Evolutionary conservation across 2,797 vertebrate genomes (phyloP).

Genomic region (Mastacembelus armatus): DNA sequence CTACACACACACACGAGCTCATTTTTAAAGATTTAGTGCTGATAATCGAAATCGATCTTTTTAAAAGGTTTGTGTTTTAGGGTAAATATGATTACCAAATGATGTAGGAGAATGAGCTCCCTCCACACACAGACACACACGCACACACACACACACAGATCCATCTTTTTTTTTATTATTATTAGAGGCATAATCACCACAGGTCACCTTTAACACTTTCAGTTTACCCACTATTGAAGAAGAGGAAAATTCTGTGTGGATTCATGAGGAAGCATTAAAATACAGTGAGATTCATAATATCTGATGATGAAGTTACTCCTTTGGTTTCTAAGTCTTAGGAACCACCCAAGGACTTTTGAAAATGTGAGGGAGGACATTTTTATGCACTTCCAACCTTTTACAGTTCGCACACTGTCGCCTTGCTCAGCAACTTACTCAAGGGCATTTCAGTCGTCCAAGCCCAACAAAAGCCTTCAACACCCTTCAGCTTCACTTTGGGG

Average conservation of each 20-base stretch:
- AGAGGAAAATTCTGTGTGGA: background rate
- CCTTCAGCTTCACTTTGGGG: constrained; percentile 15
- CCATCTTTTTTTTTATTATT: background rate
- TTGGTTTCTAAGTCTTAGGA: background rate
- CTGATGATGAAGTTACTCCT: constrained; percentile 14
- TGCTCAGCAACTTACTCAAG: constrained; percentile 61
- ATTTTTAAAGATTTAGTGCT: background rate
- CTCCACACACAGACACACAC: background rate
- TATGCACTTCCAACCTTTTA: constrained; percentile 57
- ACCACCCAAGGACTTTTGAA: constrained; percentile 37
- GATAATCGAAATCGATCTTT: background rate
- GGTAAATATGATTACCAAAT: background rate
- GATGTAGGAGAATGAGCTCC: background rate
- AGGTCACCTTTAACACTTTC: constrained; percentile 24
- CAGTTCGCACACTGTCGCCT: constrained; percentile 24
- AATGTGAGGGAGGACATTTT: constrained; percentile 23
- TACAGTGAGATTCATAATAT: constrained; percentile 19
- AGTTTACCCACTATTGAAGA: background rate
- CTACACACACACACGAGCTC: background rate
- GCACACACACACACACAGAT: background rate
- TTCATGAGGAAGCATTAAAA: background rate
- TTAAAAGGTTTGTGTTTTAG: background rate
- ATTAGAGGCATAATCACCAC: background rate
- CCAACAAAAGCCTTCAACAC: constrained; percentile 34
- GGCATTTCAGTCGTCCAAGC: constrained; percentile 32